phyloP scores from a whole-genome alignment of 2,113 vertebrate genomes.

The human region DNA sequence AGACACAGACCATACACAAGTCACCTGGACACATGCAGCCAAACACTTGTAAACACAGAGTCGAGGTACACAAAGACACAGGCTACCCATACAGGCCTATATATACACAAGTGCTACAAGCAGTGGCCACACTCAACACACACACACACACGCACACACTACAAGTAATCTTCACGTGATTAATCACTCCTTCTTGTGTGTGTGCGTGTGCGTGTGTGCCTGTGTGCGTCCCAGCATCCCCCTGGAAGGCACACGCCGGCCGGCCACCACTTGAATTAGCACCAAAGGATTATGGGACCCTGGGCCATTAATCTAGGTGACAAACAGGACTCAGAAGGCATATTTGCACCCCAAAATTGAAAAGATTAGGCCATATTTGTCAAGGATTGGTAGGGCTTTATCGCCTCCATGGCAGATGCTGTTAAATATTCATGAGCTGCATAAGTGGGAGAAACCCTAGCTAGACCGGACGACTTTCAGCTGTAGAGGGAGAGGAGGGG shows the following conservation, averaged over 20 bases:
- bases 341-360: constrained; percentile 99
- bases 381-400: constrained; percentile 97
- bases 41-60: neutral
- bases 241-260: constrained; percentile 86
- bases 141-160: constrained; percentile 45
- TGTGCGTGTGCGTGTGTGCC: neutral
- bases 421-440: constrained; percentile 99
- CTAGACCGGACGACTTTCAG: constrained; percentile 87
- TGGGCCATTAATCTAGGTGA: constrained; percentile 99
- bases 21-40: neutral
- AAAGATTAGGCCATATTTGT: constrained; percentile 99
- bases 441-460: constrained; percentile 89
- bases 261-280: constrained; percentile 99
- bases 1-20: neutral
- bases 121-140: neutral
- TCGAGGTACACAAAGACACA: neutral
- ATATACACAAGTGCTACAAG: no score
- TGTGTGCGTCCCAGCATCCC: constrained; percentile 88
- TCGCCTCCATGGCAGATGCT: constrained; percentile 95
- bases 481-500: constrained; percentile 77
- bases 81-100: neutral
- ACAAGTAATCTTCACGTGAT: constrained; percentile 79
- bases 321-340: constrained; percentile 99
- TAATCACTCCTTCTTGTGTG: constrained; percentile 87
- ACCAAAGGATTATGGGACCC: constrained; percentile 98